Percentiles rank a stretch among this genome's conserved stretches.
Conservation (phyloP, 2,113 vertebrate genomes). For the Phylloscopus whistleri region DNA sequence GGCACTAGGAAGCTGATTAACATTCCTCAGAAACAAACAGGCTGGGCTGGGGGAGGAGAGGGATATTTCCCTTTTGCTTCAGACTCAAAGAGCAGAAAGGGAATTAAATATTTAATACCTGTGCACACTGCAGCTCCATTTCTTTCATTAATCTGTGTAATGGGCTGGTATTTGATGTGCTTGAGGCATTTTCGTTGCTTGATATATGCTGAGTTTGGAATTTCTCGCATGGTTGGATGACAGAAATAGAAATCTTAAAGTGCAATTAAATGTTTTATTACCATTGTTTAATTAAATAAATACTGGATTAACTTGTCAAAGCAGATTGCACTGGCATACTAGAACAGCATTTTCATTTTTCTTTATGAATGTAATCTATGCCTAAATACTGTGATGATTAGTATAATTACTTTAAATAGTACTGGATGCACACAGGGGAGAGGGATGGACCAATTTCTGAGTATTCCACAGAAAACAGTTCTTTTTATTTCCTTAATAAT, state of each 20-base stretch:
- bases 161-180: background rate
- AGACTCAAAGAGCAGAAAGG: background rate
- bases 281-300: conserved; percentile 41
- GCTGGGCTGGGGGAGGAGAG: background rate
- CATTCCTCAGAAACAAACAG: conserved; percentile 39
- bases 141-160: background rate
- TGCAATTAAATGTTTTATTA: conserved; percentile 29
- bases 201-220: background rate
- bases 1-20: conserved; percentile 32
- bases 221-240: background rate
- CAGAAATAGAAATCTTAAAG: background rate
- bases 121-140: background rate
- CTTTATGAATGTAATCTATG: background rate
- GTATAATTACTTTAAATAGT: background rate
- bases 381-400: background rate
- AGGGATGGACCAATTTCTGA: background rate
- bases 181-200: background rate
- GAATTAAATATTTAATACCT: conserved; percentile 25
- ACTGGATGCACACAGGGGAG: background rate
- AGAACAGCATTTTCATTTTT: conserved; percentile 7
- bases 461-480: background rate
- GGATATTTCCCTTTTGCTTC: background rate
- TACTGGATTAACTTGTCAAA: conserved; percentile 32
- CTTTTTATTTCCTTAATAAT: background rate
- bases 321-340: background rate